phyloP scores from a whole-genome alignment of 2,797 vertebrate species.

The Eulemur albifrons region DNA sequence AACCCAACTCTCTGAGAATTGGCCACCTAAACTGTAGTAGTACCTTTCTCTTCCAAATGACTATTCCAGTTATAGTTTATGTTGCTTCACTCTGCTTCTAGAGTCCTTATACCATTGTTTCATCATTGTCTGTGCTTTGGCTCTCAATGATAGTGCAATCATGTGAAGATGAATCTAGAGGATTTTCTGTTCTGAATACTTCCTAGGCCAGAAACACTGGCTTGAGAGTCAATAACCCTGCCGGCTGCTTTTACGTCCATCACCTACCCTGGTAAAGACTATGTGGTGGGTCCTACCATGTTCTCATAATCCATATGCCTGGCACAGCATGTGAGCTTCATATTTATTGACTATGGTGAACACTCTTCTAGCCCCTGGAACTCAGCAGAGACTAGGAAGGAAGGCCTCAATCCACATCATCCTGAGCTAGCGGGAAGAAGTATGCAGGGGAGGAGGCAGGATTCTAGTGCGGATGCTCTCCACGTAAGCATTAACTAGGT shows the following conservation, averaged over 20 bases:
- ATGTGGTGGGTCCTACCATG: neutral
- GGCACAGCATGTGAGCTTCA: neutral
- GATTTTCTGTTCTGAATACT: neutral
- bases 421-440: neutral
- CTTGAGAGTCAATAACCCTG: neutral
- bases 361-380: neutral
- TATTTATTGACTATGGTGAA: neutral
- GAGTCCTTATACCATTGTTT: neutral
- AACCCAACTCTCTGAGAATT: neutral
- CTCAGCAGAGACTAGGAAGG: neutral
- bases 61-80: neutral
- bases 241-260: neutral
- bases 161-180: neutral
- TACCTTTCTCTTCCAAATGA: neutral
- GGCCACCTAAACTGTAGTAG: neutral
- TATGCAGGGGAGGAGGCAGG: neutral
- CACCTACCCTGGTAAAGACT: neutral
- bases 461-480: neutral
- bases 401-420: fast-evolving
- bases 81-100: neutral
- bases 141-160: neutral
- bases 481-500: neutral
- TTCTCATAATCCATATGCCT: neutral
- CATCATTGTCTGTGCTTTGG: neutral
- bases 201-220: neutral